Conservation (phyloP, 2,888 invertebrate genomes). For the Ichneumon xanthorius region DNA sequence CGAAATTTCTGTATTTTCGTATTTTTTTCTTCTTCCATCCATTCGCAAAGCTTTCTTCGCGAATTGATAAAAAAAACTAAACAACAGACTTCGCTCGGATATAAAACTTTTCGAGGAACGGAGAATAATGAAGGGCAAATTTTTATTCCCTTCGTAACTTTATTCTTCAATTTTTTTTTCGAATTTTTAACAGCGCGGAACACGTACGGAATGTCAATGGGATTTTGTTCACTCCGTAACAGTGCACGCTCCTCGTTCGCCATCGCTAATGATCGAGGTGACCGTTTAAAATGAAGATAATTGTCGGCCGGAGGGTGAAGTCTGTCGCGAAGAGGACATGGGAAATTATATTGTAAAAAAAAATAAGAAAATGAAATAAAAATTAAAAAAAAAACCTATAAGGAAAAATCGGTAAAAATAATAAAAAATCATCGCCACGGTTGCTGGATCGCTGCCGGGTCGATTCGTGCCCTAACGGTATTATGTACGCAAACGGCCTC, state of each 20-base stretch:
- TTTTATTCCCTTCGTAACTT: not conserved
- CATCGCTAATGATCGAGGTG: slow-evolving; percentile 54
- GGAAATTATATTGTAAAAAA: slow-evolving; percentile 27
- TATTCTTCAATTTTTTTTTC: not conserved
- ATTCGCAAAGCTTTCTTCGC: too few relatives aligned
- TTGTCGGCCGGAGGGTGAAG: slow-evolving; percentile 31
- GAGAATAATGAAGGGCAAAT: not conserved
- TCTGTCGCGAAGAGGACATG: not conserved
- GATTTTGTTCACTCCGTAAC: slow-evolving; percentile 14
- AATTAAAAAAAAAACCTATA: not conserved
- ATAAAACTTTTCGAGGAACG: too few relatives aligned
- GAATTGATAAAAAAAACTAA: too few relatives aligned
- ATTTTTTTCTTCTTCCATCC: too few relatives aligned
- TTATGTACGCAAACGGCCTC: slow-evolving; percentile 27
- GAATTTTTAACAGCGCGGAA: not conserved
- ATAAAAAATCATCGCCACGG: not conserved
- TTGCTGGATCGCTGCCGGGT: slow-evolving; percentile 28
- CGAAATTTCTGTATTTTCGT: too few relatives aligned
- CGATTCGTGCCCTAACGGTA: slow-evolving; percentile 54
- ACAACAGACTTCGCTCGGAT: too few relatives aligned
- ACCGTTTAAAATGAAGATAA: slow-evolving; percentile 59
- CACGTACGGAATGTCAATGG: slow-evolving; percentile 13
- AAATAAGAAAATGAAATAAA: not conserved
- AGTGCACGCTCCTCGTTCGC: not conserved
- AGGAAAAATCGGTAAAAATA: not conserved